Percentiles rank a stretch among this genome's conserved stretches.
Conservation (phyloP, 2,888 invertebrate species). For the Mantis religiosa region DNA sequence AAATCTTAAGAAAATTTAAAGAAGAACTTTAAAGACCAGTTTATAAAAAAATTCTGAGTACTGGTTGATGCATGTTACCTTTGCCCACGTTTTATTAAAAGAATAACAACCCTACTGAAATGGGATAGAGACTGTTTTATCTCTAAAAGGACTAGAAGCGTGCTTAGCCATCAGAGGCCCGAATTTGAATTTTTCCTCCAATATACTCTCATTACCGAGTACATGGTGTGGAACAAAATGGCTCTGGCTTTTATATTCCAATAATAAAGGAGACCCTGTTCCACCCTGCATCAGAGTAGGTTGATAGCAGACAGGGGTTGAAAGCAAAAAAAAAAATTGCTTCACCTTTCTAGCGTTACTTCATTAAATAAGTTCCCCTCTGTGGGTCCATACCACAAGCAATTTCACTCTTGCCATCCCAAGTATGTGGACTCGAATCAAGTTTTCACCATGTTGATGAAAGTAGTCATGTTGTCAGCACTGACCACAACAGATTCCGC, state of each 20-base stretch:
- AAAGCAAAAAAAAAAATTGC: not conserved
- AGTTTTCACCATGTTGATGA: not conserved
- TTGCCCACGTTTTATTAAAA: not conserved
- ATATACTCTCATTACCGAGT: not conserved
- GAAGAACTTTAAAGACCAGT: not conserved
- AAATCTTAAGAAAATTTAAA: no score
- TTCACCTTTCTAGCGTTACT: not conserved
- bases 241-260: not conserved
- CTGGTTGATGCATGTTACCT: not conserved
- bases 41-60: not conserved
- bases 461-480: conserved; percentile 4
- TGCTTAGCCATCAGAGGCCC: not conserved
- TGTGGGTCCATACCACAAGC: not conserved
- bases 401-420: not conserved
- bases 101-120: not conserved
- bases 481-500: conserved; percentile 1
- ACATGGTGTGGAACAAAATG: not conserved
- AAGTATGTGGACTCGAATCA: not conserved
- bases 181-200: not conserved
- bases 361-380: not conserved
- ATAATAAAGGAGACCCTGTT: not conserved
- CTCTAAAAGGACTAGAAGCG: not conserved
- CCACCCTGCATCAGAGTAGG: not conserved
- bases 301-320: not conserved
- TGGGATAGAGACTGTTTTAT: not conserved